A percentile compares a stretch with the other conserved stretches of the same genome.
Evolutionary conservation across 2,888 invertebrate genomes (phyloP).

Genomic region (Bruchidius siliquastri): DNA sequence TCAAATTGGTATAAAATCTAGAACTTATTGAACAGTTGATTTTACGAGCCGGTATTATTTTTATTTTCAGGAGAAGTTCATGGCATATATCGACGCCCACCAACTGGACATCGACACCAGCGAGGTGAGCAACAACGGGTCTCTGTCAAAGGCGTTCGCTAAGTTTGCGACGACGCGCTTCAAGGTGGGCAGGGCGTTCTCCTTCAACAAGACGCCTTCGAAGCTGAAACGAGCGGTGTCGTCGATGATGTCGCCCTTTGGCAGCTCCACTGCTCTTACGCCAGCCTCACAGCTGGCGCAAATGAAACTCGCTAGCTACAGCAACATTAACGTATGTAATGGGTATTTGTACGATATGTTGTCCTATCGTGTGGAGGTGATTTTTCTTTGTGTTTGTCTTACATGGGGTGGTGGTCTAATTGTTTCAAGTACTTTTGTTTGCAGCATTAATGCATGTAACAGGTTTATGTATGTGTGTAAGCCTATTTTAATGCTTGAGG

Average conservation of each 20-base stretch:
- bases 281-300: conserved; percentile 80
- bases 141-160: conserved; percentile 79
- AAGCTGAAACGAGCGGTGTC: conserved; percentile 91
- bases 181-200: conserved; percentile 90
- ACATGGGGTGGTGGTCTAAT: too few species aligned
- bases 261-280: conserved; percentile 76
- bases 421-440: too few species aligned
- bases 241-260: conserved; percentile 89
- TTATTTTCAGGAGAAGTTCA: conserved; percentile 68
- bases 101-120: conserved; percentile 85
- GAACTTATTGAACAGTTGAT: too few species aligned
- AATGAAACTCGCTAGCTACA: conserved; percentile 81
- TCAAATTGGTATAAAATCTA: too few species aligned
- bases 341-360: background rate
- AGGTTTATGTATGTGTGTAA: too few species aligned
- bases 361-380: background rate
- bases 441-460: too few species aligned
- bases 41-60: too few species aligned
- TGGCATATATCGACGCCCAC: conserved; percentile 72
- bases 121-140: conserved; percentile 79
- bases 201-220: conserved; percentile 92
- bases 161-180: conserved; percentile 81
- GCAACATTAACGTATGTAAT: conserved; percentile 72
- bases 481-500: too few species aligned
- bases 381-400: background rate